Base-by-base conservation (phyloP, 2,113 vertebrate species). In the Thamnophis sirtalis region DNA sequence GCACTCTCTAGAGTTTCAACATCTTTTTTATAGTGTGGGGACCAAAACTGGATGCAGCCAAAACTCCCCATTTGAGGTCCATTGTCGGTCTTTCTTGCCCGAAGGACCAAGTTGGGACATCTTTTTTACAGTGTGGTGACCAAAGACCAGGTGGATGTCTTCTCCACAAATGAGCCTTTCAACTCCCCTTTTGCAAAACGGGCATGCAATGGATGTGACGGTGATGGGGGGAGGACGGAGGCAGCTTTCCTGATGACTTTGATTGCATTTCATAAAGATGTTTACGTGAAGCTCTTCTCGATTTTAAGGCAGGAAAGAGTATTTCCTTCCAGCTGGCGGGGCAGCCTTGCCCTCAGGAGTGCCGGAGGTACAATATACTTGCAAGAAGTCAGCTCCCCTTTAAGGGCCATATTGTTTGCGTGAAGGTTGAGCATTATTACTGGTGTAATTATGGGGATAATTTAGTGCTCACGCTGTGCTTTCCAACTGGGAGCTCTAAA, bases 401-500 rank as follows among this genome's bases (percentile, higher is more conserved):
- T 93, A 95, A 54, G 56, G 60, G 87, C 92, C 96, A 95, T 84
- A 92, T 93, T 93, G 93, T 93, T 84, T 87, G 94, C 58, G 15
- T 91, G 92, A 93, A 96, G 93, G 91, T 92, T 94, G 86, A 95
- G 87, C 92, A 84, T 95, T 95, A 90, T 91, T 88, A 95, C 94
- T 91, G 93, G 0, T 87, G 89, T 92, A 94, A 94, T 96, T 96
- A 94, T 93, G 54, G 90, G 87, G 68, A 91, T 96, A 96, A 96
- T 95, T 95, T 95, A 91, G 87, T 90, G 87, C n/a, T 95, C 38
- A n/a, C 90, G 96, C 49, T 91, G 3, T 94, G 90, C 84, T 92
- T 96, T 96, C 90, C 89, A 96, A 90, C 90, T 94, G 94, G 95
- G 91, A 93, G 58, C 91, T 96, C 93, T 95, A 96, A 96, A 96